Evolutionary conservation across 2,113 vertebrate species (phyloP).

Genomic region (Sakesphorus luctuosus): DNA sequence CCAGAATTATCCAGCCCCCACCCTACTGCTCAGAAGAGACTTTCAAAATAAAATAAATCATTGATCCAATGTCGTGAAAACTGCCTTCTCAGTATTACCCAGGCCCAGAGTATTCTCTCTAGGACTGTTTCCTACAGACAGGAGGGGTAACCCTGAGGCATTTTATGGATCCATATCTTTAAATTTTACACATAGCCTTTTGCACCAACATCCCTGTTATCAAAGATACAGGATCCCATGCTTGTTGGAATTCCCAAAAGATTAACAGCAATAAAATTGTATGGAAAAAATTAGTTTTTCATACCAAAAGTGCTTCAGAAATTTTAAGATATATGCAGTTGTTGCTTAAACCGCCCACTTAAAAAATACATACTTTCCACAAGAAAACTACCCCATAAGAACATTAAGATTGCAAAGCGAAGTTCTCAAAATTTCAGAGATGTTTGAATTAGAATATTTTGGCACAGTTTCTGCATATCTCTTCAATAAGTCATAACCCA

Average conservation of each 20-base stretch:
- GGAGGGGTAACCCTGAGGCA: not conserved
- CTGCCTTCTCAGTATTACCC: not conserved
- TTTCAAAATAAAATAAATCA: conserved; percentile 60
- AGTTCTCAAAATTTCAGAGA: not conserved
- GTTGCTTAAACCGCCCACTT: not conserved
- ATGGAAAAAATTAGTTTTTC: not conserved
- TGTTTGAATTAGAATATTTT: not conserved
- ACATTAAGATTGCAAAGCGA: not conserved
- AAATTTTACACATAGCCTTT: not conserved
- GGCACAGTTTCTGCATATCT: not conserved
- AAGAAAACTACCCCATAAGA: not conserved
- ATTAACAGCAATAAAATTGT: not conserved
- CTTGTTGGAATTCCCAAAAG: not conserved
- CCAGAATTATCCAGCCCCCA: conserved; percentile 14
- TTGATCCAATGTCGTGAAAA: not conserved
- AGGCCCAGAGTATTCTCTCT: not conserved
- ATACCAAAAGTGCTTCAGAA: not conserved
- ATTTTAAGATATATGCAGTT: not conserved
- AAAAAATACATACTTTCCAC: not conserved
- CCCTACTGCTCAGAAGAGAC: not conserved
- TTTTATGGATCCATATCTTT: not conserved
- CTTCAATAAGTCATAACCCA: not conserved
- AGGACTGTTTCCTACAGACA: not conserved
- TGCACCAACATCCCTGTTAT: not conserved
- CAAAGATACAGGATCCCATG: not conserved